Conservation (phyloP, 2,797 vertebrate genomes). For the Melanotaenia nigrans region DNA sequence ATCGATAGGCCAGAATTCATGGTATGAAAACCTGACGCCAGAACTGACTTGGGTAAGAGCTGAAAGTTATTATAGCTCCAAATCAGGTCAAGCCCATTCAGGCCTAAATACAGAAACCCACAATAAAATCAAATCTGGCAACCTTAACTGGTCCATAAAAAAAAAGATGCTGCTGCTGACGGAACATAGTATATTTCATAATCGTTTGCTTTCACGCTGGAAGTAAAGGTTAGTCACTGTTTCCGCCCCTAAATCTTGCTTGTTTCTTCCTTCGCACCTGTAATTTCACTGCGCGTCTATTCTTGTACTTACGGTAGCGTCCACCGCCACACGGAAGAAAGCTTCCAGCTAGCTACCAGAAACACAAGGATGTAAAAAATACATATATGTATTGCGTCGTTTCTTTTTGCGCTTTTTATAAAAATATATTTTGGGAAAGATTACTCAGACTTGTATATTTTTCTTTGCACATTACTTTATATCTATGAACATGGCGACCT, state of each 20-base stretch:
- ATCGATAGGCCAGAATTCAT: not conserved
- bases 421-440: not conserved
- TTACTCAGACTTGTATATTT: not conserved
- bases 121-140: not conserved
- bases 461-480: not conserved
- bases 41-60: not conserved
- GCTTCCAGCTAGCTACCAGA: slow-evolving; percentile 50
- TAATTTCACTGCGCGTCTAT: slow-evolving; percentile 14
- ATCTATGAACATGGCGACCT: slow-evolving; percentile 74
- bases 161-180: not conserved
- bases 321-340: slow-evolving; percentile 72
- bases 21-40: not conserved
- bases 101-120: not conserved
- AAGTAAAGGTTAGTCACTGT: not conserved
- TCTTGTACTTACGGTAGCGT: slow-evolving; percentile 59
- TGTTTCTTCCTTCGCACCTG: not conserved
- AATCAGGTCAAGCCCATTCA: not conserved
- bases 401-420: slow-evolving; percentile 31
- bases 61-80: not conserved
- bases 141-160: not conserved
- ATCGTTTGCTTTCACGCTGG: not conserved
- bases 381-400: slow-evolving; percentile 22
- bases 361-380: slow-evolving; percentile 53
- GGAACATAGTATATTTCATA: not conserved
- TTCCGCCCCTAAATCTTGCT: not conserved